Base-by-base conservation (phyloP, 2,888 invertebrate genomes). In the Noctua janthina region DNA sequence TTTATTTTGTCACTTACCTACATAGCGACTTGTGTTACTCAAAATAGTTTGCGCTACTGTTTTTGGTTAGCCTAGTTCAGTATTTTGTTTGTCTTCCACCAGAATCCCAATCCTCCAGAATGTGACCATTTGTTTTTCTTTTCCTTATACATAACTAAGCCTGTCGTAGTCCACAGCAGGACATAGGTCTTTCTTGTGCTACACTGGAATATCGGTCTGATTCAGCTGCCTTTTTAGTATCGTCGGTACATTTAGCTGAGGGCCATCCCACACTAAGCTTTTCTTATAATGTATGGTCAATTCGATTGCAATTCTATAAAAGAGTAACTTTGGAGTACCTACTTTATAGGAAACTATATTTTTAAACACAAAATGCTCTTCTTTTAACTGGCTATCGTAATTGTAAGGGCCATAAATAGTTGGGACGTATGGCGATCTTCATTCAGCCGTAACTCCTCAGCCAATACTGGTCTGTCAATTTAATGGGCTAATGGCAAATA, bases 1-100 rank as follows among this genome's bases (percentile, higher is more conserved):
- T 89, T 79, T 79, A 79, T 89, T 87, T 88, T 81, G 66, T 72
- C 74, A 49, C n/a, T 51, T 66, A 76, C 73, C 20, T 54, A 84
- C 73, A 23, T 39, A 79, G 13, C 67, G 75, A 77, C 71, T 73
- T 72, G 29, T 72, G 23, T 67, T 67, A 75, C 64, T 67, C 17
- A 51, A 76, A 77, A 88, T 82, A 80, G 73, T 75, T 69, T 56
- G n/a, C 6, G 15, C 39, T 68, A 7, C 20, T 43, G 17, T 43
- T 62, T 75, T 72, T 39, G 29, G 35, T 68, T 1, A 29, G 1
- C 35, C 13, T 13, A 23, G 23, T 66, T 67, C n/a, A n/a, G 54
- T 56, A 0, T 76, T 62, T 51, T 1, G 8, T 7, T 68, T 62
- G 8, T 59, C 20, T 73, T 29, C 29, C 29, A 29, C 29, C 29